These are phyloP conservation scores for Chymomyza amoena DNA, from an alignment of 2,888 invertebrate genomes.

Conservation along the genomic window DNA sequence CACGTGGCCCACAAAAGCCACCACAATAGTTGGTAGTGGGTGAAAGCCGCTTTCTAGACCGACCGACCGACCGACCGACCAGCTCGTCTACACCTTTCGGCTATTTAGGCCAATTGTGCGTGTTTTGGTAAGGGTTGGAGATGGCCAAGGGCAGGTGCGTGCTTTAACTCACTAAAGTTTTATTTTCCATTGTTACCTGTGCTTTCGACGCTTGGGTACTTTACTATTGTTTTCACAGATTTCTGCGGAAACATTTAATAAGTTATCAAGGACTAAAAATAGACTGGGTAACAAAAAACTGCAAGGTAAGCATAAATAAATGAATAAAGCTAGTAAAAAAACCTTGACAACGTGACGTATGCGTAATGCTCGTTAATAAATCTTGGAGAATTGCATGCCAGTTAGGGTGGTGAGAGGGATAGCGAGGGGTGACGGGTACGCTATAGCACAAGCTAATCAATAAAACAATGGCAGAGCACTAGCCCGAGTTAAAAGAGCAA, in stretches of 20 bases:
- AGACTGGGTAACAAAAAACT: not conserved
- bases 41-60: not conserved
- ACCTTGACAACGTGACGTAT: slow-evolving; percentile 56
- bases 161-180: not conserved
- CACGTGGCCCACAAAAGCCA: not conserved
- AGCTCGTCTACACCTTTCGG: not conserved
- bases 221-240: not conserved
- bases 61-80: too few relatives aligned
- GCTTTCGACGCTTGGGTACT: not conserved
- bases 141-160: not conserved
- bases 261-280: not conserved
- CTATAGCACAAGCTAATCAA: slow-evolving; percentile 41
- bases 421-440: slow-evolving; percentile 22
- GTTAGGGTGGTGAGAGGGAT: not conserved
- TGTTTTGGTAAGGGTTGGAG: not conserved
- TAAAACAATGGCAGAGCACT: slow-evolving; percentile 33
- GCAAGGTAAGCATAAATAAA: not conserved
- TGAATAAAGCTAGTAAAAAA: not conserved
- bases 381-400: slow-evolving; percentile 46
- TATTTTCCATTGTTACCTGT: not conserved
- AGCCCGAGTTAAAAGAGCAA: not conserved
- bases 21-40: not conserved
- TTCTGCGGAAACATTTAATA: not conserved
- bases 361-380: slow-evolving; percentile 57
- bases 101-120: not conserved